Evolutionary conservation across 2,113 vertebrate genomes (phyloP).

Genomic region (Mobula hypostoma): DNA sequence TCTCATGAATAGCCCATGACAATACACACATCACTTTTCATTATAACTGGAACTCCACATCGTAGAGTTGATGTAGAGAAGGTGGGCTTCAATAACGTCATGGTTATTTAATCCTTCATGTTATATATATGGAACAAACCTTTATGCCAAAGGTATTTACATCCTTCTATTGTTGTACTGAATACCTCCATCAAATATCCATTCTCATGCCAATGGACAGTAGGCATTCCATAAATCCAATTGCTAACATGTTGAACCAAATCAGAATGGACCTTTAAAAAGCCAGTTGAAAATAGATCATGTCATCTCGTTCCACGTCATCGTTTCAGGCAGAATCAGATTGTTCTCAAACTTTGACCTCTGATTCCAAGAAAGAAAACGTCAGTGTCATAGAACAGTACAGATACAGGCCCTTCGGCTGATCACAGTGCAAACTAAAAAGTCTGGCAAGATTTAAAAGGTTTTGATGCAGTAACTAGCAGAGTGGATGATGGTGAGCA

Average conservation of each 20-base stretch:
- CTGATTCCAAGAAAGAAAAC: background rate
- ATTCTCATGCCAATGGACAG: background rate
- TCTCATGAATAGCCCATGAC: background rate
- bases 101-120: background rate
- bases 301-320: background rate
- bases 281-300: background rate
- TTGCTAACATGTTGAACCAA: background rate
- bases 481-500: no score
- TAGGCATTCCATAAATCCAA: background rate
- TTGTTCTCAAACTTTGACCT: background rate
- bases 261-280: no score
- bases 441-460: no score
- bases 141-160: background rate
- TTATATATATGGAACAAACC: background rate
- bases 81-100: background rate
- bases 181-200: background rate
- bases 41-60: background rate
- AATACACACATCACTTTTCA: background rate
- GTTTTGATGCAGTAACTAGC: no score
- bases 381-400: no score
- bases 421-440: no score
- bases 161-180: background rate
- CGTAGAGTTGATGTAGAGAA: background rate
- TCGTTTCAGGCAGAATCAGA: background rate
- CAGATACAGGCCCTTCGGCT: background rate